Evolutionary conservation across 2,797 vertebrate genomes (phyloP).

Genomic region (Melanogrammus aeglefinus): DNA sequence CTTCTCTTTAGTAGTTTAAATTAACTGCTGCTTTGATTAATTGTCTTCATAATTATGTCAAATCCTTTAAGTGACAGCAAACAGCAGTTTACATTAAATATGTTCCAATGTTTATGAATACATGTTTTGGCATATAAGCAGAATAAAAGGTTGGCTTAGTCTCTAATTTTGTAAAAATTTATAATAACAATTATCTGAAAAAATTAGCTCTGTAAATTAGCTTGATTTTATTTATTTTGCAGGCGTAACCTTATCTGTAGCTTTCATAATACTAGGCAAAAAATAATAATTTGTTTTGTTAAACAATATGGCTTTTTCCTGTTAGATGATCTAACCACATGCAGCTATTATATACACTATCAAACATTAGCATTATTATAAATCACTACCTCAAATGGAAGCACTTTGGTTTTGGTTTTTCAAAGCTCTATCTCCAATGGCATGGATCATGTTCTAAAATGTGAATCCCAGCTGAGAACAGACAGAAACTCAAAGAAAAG

Average conservation of each 20-base stretch:
- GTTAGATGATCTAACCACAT: slow-evolving; percentile 43
- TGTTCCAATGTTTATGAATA: slow-evolving; percentile 10
- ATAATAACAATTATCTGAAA: background rate
- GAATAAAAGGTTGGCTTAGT: slow-evolving; percentile 14
- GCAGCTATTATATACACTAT: slow-evolving; percentile 45
- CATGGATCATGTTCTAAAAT: slow-evolving; percentile 14
- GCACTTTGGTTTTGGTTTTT: slow-evolving; percentile 40
- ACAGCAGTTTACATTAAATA: slow-evolving; percentile 8
- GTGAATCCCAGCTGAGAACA: slow-evolving; percentile 23
- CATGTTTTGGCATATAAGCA: slow-evolving; percentile 24
- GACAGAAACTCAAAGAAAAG: slow-evolving; percentile 15
- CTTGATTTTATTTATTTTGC: slow-evolving; percentile 20
- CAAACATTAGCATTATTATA: slow-evolving; percentile 37
- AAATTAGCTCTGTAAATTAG: background rate
- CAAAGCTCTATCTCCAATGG: slow-evolving; percentile 27
- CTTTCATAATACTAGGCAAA: slow-evolving; percentile 27
- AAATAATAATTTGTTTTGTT: background rate
- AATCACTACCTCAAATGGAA: slow-evolving; percentile 37
- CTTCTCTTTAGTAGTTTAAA: slow-evolving; percentile 15
- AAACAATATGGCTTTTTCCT: slow-evolving; percentile 60
- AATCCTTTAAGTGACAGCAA: slow-evolving; percentile 10
- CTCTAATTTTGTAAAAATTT: background rate
- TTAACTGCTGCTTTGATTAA: slow-evolving; percentile 14
- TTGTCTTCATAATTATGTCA: slow-evolving; percentile 25
- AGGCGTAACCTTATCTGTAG: slow-evolving; percentile 36